Evolutionary conservation across 2,797 vertebrate genomes (phyloP), one percentile per base, ranked within the genome.

Genomic region (Huso huso): DNA sequence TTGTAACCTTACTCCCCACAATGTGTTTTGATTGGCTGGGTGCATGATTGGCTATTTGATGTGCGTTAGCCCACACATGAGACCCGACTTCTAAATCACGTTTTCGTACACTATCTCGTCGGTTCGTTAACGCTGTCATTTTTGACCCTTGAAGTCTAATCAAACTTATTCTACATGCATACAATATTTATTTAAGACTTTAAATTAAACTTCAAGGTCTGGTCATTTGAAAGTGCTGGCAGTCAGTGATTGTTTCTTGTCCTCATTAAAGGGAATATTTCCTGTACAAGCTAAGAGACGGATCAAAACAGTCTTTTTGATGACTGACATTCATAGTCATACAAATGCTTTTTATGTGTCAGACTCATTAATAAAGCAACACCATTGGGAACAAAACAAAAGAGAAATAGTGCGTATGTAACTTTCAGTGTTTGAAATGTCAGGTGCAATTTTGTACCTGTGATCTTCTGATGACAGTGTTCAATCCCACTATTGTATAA

Each of bases 291-390:
- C 92, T 85, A 91, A 91, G 92, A 91, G 94, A 92, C 87, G 88
- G 90, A 95, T 96, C 92, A 95, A 94, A 96, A 95, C 87, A 74
- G 84, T 86, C 89, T 93, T 93, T 93, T 91, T 92, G 91, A 93
- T 93, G 93, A 95, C 92, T 98, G 94, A 96, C 95, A 96, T 90
- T 91, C 91, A 84, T 91, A 87, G 91, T 94, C 91, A 90, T 92
- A 89, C 78, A 83, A 89, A 92, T 91, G 90, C 91, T 92, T 96
- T 99, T 98, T 92, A 97, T 96, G 92, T 97, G 92, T 93, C 92
- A 82, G 90, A 92, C 92, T 97, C 94, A 97, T 99, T 98, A 98
- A 98, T 97, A 95, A 96, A 91, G 92, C 88, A 95, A 89, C 87
- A 84, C 91, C 90, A 90, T 84, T 81, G 93, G 93, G 89, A 86